phyloP scores from a whole-genome alignment of 2,797 vertebrate genomes.

The Tragopan temminckii region DNA sequence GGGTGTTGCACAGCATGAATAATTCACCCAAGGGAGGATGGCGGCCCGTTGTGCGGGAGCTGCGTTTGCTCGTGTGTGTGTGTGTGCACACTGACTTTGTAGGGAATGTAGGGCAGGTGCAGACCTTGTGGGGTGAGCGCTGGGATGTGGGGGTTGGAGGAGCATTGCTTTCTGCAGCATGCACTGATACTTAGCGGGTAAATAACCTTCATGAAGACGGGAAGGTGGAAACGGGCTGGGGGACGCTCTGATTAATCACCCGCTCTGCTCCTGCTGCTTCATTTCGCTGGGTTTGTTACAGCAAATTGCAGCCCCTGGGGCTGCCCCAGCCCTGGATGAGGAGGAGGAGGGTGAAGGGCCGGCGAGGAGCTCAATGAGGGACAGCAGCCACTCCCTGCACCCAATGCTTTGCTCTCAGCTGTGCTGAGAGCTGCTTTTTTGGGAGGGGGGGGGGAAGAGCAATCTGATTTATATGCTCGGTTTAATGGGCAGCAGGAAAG shows the following conservation, averaged over 20 bases:
- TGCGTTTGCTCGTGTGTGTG: not conserved
- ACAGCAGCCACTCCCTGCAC: not conserved
- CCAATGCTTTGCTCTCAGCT: not conserved
- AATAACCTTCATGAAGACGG: slow-evolving; percentile 83
- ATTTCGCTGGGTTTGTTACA: slow-evolving; percentile 69
- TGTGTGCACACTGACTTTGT: not conserved
- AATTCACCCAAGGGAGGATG: slow-evolving; percentile 69
- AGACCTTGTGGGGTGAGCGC: not conserved
- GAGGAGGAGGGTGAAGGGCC: not conserved
- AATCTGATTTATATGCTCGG: not conserved
- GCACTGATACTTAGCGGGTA: slow-evolving; percentile 69
- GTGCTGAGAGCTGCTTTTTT: not conserved
- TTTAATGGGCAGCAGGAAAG: not conserved
- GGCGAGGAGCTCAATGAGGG: accelerated
- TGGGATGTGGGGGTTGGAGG: not conserved
- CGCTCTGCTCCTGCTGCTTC: slow-evolving; percentile 68
- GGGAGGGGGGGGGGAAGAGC: not conserved
- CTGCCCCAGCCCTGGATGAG: not conserved
- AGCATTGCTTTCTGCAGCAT: slow-evolving; percentile 56
- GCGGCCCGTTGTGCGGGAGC: slow-evolving; percentile 47
- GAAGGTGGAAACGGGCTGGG: slow-evolving; percentile 53
- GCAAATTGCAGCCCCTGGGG: slow-evolving; percentile 45
- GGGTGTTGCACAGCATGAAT: slow-evolving; percentile 75
- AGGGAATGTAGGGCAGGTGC: not conserved
- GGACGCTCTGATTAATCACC: slow-evolving; percentile 76